Evolutionary conservation across 1,140 invertebrate genomes (phyloP).

Genomic region (Cydia amplana): DNA sequence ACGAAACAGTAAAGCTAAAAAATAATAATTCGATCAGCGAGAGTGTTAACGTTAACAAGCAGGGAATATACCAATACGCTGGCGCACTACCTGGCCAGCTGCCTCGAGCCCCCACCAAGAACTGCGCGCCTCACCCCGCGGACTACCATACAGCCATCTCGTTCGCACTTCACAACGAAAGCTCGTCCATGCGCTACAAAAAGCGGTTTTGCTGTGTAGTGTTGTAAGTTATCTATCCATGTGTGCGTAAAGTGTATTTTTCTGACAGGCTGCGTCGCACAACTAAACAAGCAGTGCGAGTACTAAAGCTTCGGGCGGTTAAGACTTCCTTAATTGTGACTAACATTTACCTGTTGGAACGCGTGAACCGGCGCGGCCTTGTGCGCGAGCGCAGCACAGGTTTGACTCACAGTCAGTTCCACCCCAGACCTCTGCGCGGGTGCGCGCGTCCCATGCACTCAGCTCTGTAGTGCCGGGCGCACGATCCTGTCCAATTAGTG

Average conservation of each 20-base stretch:
- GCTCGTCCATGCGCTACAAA: conserved; percentile 68
- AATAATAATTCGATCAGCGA: conserved; percentile 57
- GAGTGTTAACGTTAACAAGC: conserved; percentile 74
- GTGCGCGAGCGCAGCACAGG: conserved; percentile 76
- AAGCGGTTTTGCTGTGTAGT: conserved; percentile 72
- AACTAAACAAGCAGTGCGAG: conserved; percentile 57
- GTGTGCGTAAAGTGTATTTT: conserved; percentile 73
- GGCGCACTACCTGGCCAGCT: conserved; percentile 75
- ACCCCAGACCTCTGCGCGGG: conserved; percentile 68
- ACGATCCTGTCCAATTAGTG: conserved; percentile 77
- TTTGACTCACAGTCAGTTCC: conserved; percentile 72
- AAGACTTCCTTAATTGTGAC: conserved; percentile 56
- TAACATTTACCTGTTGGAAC: conserved; percentile 76
- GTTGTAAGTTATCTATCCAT: conserved; percentile 48
- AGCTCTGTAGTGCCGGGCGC: conserved; percentile 49
- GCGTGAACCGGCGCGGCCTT: conserved; percentile 77
- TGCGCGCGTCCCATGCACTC: conserved; percentile 57
- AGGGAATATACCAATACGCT: conserved; percentile 65
- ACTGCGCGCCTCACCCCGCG: conserved; percentile 56
- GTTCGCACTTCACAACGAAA: conserved; percentile 61
- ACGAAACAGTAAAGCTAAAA: background rate
- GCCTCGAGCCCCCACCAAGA: conserved; percentile 67
- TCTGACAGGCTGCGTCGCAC: conserved; percentile 56
- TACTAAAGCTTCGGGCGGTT: conserved; percentile 51
- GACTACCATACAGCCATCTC: conserved; percentile 55